Evolutionary conservation across 2,797 vertebrate species (phyloP).

Genomic region (Propithecus perrieri): DNA sequence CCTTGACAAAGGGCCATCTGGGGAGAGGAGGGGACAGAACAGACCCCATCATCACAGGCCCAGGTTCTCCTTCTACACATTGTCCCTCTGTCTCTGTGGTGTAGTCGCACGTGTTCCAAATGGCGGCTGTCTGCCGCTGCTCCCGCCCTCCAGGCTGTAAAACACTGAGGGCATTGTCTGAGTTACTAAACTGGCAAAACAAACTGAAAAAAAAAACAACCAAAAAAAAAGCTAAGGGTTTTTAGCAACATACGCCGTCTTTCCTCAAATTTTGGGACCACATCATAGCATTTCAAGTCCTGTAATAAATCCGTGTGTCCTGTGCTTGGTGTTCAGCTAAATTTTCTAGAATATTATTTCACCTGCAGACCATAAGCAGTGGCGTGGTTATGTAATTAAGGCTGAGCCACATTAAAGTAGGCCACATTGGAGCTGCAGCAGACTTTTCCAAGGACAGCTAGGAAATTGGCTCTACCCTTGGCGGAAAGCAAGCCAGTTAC

Average conservation of each 20-base stretch:
- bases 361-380: background rate
- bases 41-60: accelerated
- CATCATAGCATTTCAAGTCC: background rate
- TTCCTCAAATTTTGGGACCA: background rate
- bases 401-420: background rate
- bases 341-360: background rate
- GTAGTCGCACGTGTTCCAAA: background rate
- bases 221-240: too few relatives aligned
- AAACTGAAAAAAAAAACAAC: too few relatives aligned
- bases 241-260: background rate
- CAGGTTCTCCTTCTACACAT: accelerated
- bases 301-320: background rate
- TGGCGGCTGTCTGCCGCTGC: accelerated
- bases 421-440: background rate
- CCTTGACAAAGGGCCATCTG: background rate
- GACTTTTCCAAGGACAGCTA: background rate
- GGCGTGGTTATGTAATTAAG: too few relatives aligned
- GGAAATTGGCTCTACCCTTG: background rate
- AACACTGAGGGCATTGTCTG: background rate
- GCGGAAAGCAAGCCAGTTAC: background rate
- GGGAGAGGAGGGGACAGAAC: accelerated
- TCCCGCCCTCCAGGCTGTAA: background rate
- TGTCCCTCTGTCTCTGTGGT: background rate
- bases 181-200: background rate
- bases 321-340: background rate